Evolutionary conservation across 2,888 invertebrate species (phyloP).

Genomic region (Atherix ibis): DNA sequence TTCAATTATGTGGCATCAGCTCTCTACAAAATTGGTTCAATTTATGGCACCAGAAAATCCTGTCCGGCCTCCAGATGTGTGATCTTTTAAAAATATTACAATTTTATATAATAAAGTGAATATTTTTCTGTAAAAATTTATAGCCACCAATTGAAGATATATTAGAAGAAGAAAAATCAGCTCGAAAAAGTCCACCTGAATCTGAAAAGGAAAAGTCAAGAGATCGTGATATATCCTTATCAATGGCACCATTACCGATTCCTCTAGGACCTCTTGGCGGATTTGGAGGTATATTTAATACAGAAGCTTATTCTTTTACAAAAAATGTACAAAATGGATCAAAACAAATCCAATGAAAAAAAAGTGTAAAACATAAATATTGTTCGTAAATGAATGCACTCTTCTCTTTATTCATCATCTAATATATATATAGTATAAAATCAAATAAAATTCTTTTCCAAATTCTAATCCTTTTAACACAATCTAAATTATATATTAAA

Average conservation of each 20-base stretch:
- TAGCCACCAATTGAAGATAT: conserved; percentile 51
- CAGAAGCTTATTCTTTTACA: no score
- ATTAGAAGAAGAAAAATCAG: conserved; percentile 45
- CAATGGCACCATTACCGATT: conserved; percentile 33
- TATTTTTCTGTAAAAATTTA: conserved; percentile 5
- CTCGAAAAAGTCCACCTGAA: conserved; percentile 53
- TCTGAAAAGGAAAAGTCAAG: conserved; percentile 47
- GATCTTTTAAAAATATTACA: no score
- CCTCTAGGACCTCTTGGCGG: conserved; percentile 33
- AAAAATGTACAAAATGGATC: no score
- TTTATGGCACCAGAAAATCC: conserved; percentile 63
- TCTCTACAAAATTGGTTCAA: conserved; percentile 63
- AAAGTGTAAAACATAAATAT: no score
- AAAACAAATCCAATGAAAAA: no score
- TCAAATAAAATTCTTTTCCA: no score
- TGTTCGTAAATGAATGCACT: no score
- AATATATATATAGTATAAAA: no score
- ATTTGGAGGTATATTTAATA: conserved; percentile 32
- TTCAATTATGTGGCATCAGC: conserved; percentile 86
- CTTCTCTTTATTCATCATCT: no score
- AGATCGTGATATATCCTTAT: conserved; percentile 39
- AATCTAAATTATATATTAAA: no score
- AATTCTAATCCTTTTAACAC: no score
- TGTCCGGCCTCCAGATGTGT: conserved; percentile 60
- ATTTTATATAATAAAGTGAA: no score